A percentile compares a stretch with the other conserved stretches of the same genome.
phyloP scores from a whole-genome alignment of 2,888 invertebrate genomes.

The Lypha dubia region DNA sequence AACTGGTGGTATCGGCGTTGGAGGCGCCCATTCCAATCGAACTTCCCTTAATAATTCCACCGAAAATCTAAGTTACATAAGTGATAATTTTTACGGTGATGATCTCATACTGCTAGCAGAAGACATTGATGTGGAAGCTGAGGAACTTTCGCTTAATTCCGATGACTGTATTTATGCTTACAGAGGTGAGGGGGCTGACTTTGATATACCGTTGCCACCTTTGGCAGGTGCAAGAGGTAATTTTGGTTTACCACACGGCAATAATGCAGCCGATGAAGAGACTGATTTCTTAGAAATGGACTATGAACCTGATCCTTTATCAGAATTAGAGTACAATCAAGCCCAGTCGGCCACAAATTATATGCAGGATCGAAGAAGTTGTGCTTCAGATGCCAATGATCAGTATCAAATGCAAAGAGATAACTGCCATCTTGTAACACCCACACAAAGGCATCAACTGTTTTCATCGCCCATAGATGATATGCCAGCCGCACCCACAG shows the following conservation, averaged over 20 bases:
- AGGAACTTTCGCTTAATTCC: constrained; percentile 82
- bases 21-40: constrained; percentile 71
- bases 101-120: constrained; percentile 80
- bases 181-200: constrained; percentile 81
- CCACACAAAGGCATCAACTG: constrained; percentile 76
- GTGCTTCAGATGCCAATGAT: constrained; percentile 63
- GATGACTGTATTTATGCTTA: constrained; percentile 83
- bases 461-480: constrained; percentile 81
- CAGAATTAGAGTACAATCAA: constrained; percentile 80
- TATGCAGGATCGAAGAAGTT: constrained; percentile 47
- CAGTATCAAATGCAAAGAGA: constrained; percentile 78
- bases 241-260: constrained; percentile 69
- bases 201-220: constrained; percentile 77
- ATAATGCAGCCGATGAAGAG: constrained; percentile 79
- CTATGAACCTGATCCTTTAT: constrained; percentile 83
- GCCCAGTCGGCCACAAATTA: constrained; percentile 62
- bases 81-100: constrained; percentile 82
- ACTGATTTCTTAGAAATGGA: constrained; percentile 84
- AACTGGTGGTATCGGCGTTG: constrained; percentile 58
- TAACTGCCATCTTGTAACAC: constrained; percentile 76
- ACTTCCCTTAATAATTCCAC: constrained; percentile 82
- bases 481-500: constrained; percentile 75
- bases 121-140: constrained; percentile 78
- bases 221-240: constrained; percentile 73
- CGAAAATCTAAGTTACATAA: constrained; percentile 82